Evolutionary conservation across 2,888 invertebrate genomes (phyloP).

Genomic region (Pelosia muscerda): DNA sequence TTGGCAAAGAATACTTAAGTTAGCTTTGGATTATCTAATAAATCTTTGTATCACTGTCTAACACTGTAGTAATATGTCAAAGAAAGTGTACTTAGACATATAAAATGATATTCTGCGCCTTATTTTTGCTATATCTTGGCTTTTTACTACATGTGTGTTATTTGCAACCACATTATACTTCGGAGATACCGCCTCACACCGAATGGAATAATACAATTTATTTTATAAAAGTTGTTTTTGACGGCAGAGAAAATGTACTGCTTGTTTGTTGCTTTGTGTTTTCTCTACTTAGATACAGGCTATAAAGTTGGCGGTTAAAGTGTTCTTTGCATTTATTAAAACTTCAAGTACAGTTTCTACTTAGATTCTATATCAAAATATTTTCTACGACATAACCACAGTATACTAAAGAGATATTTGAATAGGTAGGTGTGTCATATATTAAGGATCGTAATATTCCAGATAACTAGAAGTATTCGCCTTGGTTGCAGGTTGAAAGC

Average conservation of each 20-base stretch:
- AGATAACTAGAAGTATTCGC: no score
- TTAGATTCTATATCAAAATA: background rate
- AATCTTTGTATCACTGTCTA: slow-evolving; percentile 16
- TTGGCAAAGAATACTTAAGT: background rate
- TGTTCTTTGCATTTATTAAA: slow-evolving; percentile 16
- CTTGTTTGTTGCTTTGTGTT: slow-evolving; percentile 71
- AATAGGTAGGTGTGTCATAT: no score
- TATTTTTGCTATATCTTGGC: slow-evolving; percentile 25
- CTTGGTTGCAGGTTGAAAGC: no score
- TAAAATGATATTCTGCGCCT: slow-evolving; percentile 16
- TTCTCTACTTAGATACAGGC: slow-evolving; percentile 58
- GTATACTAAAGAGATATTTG: background rate
- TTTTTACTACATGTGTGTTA: slow-evolving; percentile 45
- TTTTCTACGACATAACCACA: background rate
- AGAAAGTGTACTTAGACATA: slow-evolving; percentile 18
- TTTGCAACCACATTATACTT: slow-evolving; percentile 45
- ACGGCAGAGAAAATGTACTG: slow-evolving; percentile 72
- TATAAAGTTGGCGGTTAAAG: slow-evolving; percentile 43
- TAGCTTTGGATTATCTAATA: slow-evolving; percentile 3
- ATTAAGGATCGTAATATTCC: no score
- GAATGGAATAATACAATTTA: slow-evolving; percentile 76
- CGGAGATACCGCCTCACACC: slow-evolving; percentile 47
- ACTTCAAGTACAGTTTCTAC: background rate
- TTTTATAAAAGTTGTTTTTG: slow-evolving; percentile 79
- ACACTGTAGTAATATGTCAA: slow-evolving; percentile 9